Percentiles rank a stretch among this genome's conserved stretches.
phyloP scores from a whole-genome alignment of 2,113 vertebrate species.

The Calyptommatus sinebrachiatus region DNA sequence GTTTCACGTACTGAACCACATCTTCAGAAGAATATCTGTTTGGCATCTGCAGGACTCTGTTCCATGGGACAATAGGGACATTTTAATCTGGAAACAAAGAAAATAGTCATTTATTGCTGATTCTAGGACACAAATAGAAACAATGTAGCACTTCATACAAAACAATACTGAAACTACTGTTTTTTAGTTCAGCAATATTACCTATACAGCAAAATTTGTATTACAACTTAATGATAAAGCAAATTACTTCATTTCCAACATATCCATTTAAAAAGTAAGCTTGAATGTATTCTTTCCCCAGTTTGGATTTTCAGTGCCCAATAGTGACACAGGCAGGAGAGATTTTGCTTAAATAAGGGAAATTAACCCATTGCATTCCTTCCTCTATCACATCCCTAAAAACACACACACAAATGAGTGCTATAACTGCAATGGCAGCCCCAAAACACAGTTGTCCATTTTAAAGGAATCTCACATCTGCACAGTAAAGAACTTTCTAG shows the following conservation, averaged over 20 bases:
- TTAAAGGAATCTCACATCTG: no score
- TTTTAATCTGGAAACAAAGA: conserved; percentile 78
- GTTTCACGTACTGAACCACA: conserved; percentile 53
- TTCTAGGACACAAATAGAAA: background rate
- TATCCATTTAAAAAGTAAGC: no score
- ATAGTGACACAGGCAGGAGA: background rate
- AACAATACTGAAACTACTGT: background rate
- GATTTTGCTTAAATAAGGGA: background rate
- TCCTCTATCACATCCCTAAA: no score
- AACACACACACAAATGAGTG: no score
- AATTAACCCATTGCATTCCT: background rate
- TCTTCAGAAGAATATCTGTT: conserved; percentile 88
- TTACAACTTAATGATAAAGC: background rate
- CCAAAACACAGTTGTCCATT: no score
- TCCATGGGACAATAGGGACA: conserved; percentile 88
- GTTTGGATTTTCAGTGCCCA: no score
- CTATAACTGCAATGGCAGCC: no score
- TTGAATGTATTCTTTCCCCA: no score
- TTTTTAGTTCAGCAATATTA: background rate
- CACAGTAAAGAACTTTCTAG: no score
- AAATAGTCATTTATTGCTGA: conserved; percentile 25
- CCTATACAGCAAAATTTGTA: background rate
- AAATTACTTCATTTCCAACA: no score
- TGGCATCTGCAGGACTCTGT: conserved; percentile 84
- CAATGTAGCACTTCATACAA: background rate